phyloP scores from a whole-genome alignment of 2,888 invertebrate genomes.

The Salpingus planirostris region DNA sequence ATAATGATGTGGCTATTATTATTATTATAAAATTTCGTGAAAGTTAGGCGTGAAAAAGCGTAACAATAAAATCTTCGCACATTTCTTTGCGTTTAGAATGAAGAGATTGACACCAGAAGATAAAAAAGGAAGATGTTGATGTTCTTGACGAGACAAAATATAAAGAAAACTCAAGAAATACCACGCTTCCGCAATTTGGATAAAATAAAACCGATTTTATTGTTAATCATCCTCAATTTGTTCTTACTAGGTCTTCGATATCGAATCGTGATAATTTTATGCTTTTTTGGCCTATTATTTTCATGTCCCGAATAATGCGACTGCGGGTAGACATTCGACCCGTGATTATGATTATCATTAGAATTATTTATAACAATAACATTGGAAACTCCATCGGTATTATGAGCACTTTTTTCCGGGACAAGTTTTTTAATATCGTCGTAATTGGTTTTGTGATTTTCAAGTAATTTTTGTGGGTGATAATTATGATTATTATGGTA shows the following conservation, averaged over 20 bases:
- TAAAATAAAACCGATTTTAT: neutral
- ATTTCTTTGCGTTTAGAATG: too few species aligned
- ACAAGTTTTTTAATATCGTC: slow-evolving; percentile 1
- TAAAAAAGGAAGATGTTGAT: too few species aligned
- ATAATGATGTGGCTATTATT: too few species aligned
- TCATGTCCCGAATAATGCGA: neutral
- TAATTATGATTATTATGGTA: neutral
- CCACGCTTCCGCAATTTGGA: too few species aligned
- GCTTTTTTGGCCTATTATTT: neutral
- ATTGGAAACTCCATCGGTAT: too few species aligned
- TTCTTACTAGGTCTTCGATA: neutral
- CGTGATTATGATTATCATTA: slow-evolving; percentile 20
- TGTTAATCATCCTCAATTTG: neutral
- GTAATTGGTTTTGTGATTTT: slow-evolving; percentile 1
- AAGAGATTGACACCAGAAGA: too few species aligned
- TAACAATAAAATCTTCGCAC: too few species aligned
- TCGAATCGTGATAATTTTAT: neutral
- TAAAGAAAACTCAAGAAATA: too few species aligned
- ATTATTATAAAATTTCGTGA: too few species aligned
- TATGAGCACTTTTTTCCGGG: too few species aligned
- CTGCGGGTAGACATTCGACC: slow-evolving; percentile 6
- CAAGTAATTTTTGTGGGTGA: neutral
- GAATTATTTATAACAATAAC: slow-evolving; percentile 27
- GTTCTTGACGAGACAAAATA: too few species aligned
- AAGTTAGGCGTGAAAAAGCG: too few species aligned